phyloP scores from a whole-genome alignment of 2,888 invertebrate genomes.

The Shargacucullia verbasci region DNA sequence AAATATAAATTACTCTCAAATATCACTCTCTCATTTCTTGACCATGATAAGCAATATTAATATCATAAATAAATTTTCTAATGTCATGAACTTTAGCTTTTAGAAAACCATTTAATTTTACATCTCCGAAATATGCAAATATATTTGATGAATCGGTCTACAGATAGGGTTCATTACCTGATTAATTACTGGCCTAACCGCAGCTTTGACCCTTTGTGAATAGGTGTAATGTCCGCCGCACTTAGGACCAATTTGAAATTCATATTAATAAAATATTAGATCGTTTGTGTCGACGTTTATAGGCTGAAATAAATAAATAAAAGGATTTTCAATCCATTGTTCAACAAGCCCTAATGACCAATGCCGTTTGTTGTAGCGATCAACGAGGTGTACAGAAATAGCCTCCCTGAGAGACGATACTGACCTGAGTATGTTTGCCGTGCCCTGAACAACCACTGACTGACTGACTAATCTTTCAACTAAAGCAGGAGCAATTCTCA shows the following conservation, averaged over 20 bases:
- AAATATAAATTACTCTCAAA: too few relatives aligned
- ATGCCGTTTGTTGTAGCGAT: too few relatives aligned
- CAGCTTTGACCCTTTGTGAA: constrained; percentile 1
- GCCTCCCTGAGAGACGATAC: too few relatives aligned
- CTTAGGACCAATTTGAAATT: not conserved
- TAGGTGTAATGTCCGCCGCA: not conserved
- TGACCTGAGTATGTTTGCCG: too few relatives aligned
- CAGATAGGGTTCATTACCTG: constrained; percentile 30
- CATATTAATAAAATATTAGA: not conserved
- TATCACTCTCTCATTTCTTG: constrained; percentile 1
- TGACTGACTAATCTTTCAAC: too few relatives aligned
- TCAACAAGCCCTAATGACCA: too few relatives aligned
- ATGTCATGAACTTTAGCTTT: constrained; percentile 19
- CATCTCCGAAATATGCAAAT: constrained; percentile 38
- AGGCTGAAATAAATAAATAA: too few relatives aligned
- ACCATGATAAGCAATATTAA: constrained; percentile 38
- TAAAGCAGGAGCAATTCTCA: too few relatives aligned
- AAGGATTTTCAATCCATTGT: too few relatives aligned
- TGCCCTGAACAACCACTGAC: too few relatives aligned
- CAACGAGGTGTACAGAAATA: too few relatives aligned
- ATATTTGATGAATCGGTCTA: constrained; percentile 36
- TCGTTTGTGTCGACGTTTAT: not conserved
- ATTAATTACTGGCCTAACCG: constrained; percentile 22
- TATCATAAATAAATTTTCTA: constrained; percentile 41
- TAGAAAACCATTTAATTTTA: constrained; percentile 29